A percentile compares a stretch with the other conserved stretches of the same genome.
Conservation (phyloP, 2,113 vertebrate genomes). For the Sphaerodactylus townsendi region DNA sequence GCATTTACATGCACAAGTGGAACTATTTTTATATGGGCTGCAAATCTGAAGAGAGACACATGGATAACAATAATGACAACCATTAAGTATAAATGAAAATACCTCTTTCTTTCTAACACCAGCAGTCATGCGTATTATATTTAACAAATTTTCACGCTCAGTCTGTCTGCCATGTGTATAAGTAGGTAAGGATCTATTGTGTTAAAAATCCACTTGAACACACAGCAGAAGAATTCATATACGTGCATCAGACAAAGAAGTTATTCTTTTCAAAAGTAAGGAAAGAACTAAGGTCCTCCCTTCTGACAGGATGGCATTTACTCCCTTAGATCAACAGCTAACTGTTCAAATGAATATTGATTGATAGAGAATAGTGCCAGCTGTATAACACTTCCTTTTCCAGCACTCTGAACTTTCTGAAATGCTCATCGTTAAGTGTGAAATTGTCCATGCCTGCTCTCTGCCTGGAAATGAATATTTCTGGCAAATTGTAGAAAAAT, state of each 20-base stretch:
- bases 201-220: slow-evolving; percentile 22
- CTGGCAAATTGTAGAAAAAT: slow-evolving; percentile 32
- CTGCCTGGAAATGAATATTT: slow-evolving; percentile 29
- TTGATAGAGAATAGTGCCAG: neutral
- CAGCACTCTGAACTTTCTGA: slow-evolving; percentile 29
- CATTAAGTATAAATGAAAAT: slow-evolving; percentile 26
- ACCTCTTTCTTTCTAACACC: neutral
- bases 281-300: neutral
- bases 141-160: slow-evolving; percentile 18
- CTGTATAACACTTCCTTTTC: slow-evolving; percentile 35
- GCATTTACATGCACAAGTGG: neutral
- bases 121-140: slow-evolving; percentile 22
- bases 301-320: slow-evolving; percentile 26
- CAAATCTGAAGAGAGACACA: slow-evolving; percentile 2
- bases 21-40: neutral
- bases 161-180: slow-evolving; percentile 2
- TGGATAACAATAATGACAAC: neutral
- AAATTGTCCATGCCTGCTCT: slow-evolving; percentile 10
- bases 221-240: slow-evolving; percentile 5
- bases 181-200: slow-evolving; percentile 12
- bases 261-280: slow-evolving; percentile 24
- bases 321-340: slow-evolving; percentile 33
- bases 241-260: slow-evolving; percentile 6
- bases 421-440: slow-evolving; percentile 28
- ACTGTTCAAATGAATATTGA: slow-evolving; percentile 27